A percentile compares a stretch with the other conserved stretches of the same genome.
phyloP scores from a whole-genome alignment of 1,140 invertebrate genomes.

The Pogonus chalceus region DNA sequence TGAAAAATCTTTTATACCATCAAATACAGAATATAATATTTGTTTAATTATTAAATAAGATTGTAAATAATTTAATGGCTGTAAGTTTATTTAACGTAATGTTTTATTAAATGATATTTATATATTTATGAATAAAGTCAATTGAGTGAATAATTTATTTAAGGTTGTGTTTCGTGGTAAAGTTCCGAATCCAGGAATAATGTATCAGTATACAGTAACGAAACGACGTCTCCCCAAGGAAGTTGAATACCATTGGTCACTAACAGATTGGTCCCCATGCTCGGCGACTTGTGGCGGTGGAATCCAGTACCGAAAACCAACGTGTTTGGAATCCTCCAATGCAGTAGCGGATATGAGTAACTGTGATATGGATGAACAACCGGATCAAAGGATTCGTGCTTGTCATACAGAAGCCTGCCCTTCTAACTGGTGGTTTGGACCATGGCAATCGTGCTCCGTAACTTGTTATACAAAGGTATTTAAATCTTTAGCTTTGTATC shows the following conservation, averaged over 20 bases:
- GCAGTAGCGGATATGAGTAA: slow-evolving; percentile 54
- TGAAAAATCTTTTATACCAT: too few species aligned
- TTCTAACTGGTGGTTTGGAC: slow-evolving; percentile 68
- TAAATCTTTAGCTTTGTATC: too few species aligned
- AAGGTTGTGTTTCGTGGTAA: slow-evolving; percentile 73
- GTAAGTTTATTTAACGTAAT: too few species aligned
- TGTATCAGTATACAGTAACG: slow-evolving; percentile 73
- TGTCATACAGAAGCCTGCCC: slow-evolving; percentile 66
- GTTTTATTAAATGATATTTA: too few species aligned
- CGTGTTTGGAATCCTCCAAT: slow-evolving; percentile 55
- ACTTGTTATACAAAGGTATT: slow-evolving; percentile 48
- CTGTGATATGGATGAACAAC: slow-evolving; percentile 49
- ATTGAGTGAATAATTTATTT: slow-evolving; percentile 29
- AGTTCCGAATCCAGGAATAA: slow-evolving; percentile 65
- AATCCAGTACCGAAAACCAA: slow-evolving; percentile 47
- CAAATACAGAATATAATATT: too few species aligned
- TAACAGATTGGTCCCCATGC: slow-evolving; percentile 69
- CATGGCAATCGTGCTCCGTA: slow-evolving; percentile 72
- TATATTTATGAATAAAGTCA: too few species aligned
- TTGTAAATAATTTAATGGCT: too few species aligned
- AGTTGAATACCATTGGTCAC: slow-evolving; percentile 60
- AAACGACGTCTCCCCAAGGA: slow-evolving; percentile 46
- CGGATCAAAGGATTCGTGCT: slow-evolving; percentile 44
- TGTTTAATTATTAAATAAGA: too few species aligned
- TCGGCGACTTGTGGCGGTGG: slow-evolving; percentile 68